Evolutionary conservation across 1,140 invertebrate genomes (phyloP), one percentile per base, ranked within the genome.

Genomic region (Caerostris extrusa): DNA sequence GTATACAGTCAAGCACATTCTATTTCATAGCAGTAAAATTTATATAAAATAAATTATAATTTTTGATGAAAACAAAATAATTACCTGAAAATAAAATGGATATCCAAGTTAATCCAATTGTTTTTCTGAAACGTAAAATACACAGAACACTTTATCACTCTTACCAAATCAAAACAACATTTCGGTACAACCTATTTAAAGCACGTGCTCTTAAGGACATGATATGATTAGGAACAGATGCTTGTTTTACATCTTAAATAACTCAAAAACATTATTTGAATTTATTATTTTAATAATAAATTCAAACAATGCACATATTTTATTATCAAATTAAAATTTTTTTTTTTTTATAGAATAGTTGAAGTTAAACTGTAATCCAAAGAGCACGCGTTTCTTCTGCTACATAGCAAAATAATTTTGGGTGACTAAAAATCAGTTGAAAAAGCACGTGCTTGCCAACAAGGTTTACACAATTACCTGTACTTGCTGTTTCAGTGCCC

Each of bases 391-490:
- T 10, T 50, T 50, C 8, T 10, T 50, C 34, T 12, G 71, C 14
- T 19, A 50, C 10, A 5, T 1, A 53, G 34, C 7, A 77, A 77
- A 8, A 34, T 53, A 53, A 77, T 50, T 10, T 12, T 50, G 12
- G 19, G 34, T 10, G 53, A 77, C 34, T 50, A 83, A 34, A n/a
- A 56, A 34, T 64, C 61, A 56, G 55, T 57, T 57, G 56, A 56
- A 83, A 64, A 85, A 91, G 81, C 90, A 91, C 90, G 58, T 91
- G 90, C 60, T 83, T 60, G 8, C 50, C 56, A 90, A 90, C 34
- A 34, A 55, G 53, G 34, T 71, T 81, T 56, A 82, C 50, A 91
- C 67, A 83, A 91, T 91, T 91, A 64, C 71, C 56, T 83, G 57
- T 83, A 91, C 90, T 91, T 91, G 90, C 56, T 91, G 81, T 55